Evolutionary conservation across 2,888 invertebrate species (phyloP).

Genomic region (Megamerina dolium): DNA sequence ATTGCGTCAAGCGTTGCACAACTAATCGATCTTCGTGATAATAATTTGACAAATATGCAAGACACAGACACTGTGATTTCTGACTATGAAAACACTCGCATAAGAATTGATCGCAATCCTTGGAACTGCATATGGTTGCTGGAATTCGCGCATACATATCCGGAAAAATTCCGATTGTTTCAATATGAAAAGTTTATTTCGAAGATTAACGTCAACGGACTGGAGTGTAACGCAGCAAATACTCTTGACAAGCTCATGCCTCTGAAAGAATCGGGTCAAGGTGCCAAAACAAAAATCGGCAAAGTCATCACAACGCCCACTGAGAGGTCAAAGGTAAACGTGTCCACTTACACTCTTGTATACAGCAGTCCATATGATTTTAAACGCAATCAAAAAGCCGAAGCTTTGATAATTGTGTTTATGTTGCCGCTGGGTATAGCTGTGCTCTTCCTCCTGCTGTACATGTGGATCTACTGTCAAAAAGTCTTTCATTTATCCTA

Average conservation of each 20-base stretch:
- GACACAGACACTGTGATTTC: conserved; percentile 15
- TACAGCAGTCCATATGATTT: conserved; percentile 36
- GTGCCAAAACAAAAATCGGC: not conserved
- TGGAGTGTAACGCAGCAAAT: conserved; percentile 34
- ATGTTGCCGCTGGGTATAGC: conserved; percentile 45
- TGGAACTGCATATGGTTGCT: conserved; percentile 46
- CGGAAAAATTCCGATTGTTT: conserved; percentile 40
- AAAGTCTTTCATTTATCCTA: conserved; percentile 43
- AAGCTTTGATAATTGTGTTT: conserved; percentile 42
- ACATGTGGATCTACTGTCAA: conserved; percentile 45
- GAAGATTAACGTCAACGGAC: conserved; percentile 45
- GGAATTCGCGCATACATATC: conserved; percentile 35
- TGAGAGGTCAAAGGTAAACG: conserved; percentile 19
- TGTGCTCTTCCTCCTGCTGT: conserved; percentile 39
- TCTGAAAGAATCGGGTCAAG: not conserved
- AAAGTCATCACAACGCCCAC: not conserved
- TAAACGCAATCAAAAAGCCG: conserved; percentile 39
- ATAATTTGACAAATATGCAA: conserved; percentile 24
- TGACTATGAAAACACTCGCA: conserved; percentile 22
- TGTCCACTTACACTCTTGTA: conserved; percentile 33
- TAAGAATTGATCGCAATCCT: conserved; percentile 40
- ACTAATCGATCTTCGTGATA: conserved; percentile 29
- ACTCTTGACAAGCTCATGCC: not conserved
- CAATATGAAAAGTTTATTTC: conserved; percentile 45
- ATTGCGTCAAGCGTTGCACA: conserved; percentile 14